Conservation (phyloP, 2,113 vertebrate genomes). For the Grammomys dolichurus region DNA sequence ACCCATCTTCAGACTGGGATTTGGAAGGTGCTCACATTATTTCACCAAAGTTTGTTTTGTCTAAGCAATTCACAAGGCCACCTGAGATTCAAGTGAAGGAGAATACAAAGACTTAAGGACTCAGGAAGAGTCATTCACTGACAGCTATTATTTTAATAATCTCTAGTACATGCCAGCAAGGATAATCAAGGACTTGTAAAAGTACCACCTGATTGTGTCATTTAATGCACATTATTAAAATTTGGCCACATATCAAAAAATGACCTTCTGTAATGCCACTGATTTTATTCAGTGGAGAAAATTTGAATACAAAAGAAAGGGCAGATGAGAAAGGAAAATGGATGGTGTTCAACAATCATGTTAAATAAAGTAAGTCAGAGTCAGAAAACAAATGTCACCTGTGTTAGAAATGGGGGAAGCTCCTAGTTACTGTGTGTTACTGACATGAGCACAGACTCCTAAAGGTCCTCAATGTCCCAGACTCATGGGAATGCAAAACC, state of each 20-base stretch:
- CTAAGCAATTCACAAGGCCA: background rate
- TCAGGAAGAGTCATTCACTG: background rate
- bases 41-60: background rate
- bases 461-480: background rate
- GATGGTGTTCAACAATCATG: background rate
- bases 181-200: background rate
- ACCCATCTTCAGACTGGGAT: background rate
- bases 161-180: background rate
- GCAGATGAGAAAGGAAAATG: background rate
- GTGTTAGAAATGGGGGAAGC: background rate
- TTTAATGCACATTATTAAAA: background rate
- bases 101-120: background rate
- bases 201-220: background rate
- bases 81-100: background rate
- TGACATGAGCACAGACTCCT: background rate
- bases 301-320: conserved; percentile 4
- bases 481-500: background rate
- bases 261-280: background rate
- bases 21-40: background rate
- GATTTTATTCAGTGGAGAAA: conserved; percentile 1
- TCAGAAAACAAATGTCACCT: background rate
- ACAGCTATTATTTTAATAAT: background rate
- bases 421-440: background rate
- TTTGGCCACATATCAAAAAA: background rate
- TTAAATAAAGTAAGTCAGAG: background rate